Evolutionary conservation across 2,113 vertebrate genomes (phyloP), one percentile per base, ranked within the genome.

Genomic region (Pardalotus punctatus): DNA sequence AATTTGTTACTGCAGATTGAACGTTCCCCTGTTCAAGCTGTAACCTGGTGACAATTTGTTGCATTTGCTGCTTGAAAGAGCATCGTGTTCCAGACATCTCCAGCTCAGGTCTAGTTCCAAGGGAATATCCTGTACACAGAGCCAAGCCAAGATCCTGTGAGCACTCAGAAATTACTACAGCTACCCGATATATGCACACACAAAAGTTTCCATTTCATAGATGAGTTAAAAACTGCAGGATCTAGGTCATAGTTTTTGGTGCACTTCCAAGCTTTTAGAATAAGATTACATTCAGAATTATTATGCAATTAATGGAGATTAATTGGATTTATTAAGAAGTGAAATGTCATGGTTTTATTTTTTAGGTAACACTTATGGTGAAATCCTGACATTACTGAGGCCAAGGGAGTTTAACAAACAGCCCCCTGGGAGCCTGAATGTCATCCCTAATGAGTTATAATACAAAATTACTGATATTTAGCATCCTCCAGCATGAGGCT

Each of bases 391-490:
- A 72, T 53, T 70, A 81, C 38, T 10, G 29, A 91, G 51, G 45
- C 61, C 76, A 82, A 77, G 31, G 6, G 36, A 94, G 11, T 74
- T 88, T 84, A 48, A 64, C 13, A 50, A 10, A 71, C 56, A 94
- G 61, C 14, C 78, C 48, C 60, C 40, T n/a, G 33, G 57, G 86
- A 93, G 35, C 33, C 61, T 21, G 11, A 84, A 82, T 54, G 70
- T 65, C 84, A 94, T 71, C 72, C 14, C 31, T 62, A 90, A 66
- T 89, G 71, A 84, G 60, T 77, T 91, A 50, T 64, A 91, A 61
- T 71, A 54, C 47, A 81, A 91, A 96, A 90, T 96, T 94, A 96
- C 48, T 88, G 71, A 70, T 95, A 87, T 80, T 94, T 86, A 91
- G 19, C 80, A 88, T 81, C 33, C n/a, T 88, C 29, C 6, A 50